phyloP scores from a whole-genome alignment of 1,140 invertebrate species.

The Ostrea denselamellosa region DNA sequence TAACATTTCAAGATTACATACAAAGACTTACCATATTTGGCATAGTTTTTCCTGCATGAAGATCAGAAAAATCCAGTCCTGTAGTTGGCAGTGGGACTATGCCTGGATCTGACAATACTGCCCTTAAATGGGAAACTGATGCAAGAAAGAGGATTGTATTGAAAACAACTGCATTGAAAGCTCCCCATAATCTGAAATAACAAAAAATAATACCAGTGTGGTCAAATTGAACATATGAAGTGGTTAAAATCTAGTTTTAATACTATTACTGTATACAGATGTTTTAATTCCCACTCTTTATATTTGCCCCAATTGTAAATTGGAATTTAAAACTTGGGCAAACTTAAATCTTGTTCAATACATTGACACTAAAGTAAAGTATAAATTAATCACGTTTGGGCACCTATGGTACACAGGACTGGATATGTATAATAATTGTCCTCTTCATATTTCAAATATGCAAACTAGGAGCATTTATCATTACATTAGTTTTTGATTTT shows the following conservation, averaged over 20 bases:
- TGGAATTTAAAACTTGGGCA: neutral
- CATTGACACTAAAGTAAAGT: neutral
- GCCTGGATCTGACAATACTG: slow-evolving; percentile 93
- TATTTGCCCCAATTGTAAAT: too few relatives aligned
- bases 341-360: neutral
- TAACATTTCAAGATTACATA: neutral
- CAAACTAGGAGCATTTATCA: too few relatives aligned
- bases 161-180: slow-evolving; percentile 89
- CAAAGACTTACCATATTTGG: slow-evolving; percentile 51
- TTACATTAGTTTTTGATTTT: too few relatives aligned
- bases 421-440: too few relatives aligned
- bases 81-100: slow-evolving; percentile 90
- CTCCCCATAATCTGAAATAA: slow-evolving; percentile 89
- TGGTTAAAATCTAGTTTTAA: too few relatives aligned
- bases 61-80: slow-evolving; percentile 91
- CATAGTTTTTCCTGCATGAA: slow-evolving; percentile 82
- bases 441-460: too few relatives aligned
- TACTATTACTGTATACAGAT: too few relatives aligned
- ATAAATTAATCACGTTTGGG: too few relatives aligned
- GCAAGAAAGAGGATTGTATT: slow-evolving; percentile 89
- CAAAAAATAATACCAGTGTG: slow-evolving; percentile 9
- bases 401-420: too few relatives aligned
- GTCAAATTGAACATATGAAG: neutral
- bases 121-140: slow-evolving; percentile 88
- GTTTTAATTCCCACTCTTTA: too few relatives aligned